Base-by-base conservation (phyloP, 2,113 vertebrate genomes). In the Mirounga angustirostris region DNA sequence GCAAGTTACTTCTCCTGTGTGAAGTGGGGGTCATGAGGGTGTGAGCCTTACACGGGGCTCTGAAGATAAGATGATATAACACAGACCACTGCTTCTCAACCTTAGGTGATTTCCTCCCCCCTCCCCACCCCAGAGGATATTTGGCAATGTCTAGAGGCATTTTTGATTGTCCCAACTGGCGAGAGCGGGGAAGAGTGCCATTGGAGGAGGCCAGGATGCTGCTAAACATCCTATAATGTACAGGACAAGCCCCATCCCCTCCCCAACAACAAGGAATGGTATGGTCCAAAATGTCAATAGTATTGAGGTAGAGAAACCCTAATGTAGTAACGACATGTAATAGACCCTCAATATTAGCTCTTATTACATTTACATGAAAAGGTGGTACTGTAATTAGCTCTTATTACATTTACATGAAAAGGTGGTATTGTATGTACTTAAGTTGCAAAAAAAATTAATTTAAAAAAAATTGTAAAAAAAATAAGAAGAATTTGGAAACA, bases 401-500 rank as follows among this genome's bases (percentile, higher is more conserved):
- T 73, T 46, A 46, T 0, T 65, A 10, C 22, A 76, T 59, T 84
- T 83, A 81, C 33, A 65, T 4, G 36, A 81, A 91, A 91, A 76
- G 30, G 2, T 52, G 1, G 30, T 58, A 63, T 12, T 24, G 61
- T 15, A 78, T 19, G 11, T 26, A 73, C 54, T 12, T 91, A n/a
- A 63, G 43, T 26, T 50, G 11, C 21, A 91, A 93, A 92, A 26
- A 26, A 16, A 74, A 30, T 7, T 52, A 86, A 63, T 40, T 19
- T 63, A 30, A 79, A 97, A 94, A 36, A 79, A 43, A 82, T 50
- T 71, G 21, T 69, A 21, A 59, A 89, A 89, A 91, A 90, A n/a
- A 10, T 19, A 84, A 76, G 80, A 88, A 22, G 63, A 67, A 84
- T 80, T 94, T 88, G 22, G 73, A 83, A 96, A 63, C 58, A 80